phyloP scores from a whole-genome alignment of 2,797 vertebrate genomes.

The Coracias cyanogaster region DNA sequence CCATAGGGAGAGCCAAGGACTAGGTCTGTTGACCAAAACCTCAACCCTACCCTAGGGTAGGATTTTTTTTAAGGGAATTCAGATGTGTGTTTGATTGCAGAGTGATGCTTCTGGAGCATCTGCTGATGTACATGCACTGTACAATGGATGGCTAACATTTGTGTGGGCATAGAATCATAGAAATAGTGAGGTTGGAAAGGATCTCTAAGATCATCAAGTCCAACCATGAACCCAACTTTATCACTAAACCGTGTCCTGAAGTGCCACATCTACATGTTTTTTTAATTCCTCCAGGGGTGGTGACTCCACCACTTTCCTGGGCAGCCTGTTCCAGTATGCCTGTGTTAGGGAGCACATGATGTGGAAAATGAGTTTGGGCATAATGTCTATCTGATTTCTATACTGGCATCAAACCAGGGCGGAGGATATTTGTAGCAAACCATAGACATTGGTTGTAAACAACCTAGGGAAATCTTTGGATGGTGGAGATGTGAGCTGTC shows the following conservation, averaged over 20 bases:
- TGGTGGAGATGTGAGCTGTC: not conserved
- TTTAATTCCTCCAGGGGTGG: too few relatives aligned
- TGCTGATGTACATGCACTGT: not conserved
- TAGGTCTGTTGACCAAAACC: not conserved
- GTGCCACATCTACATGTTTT: too few relatives aligned
- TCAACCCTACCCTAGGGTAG: not conserved
- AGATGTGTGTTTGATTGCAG: not conserved
- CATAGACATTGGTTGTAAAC: not conserved
- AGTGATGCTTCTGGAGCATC: not conserved
- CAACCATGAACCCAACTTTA: too few relatives aligned
- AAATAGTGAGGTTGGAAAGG: too few relatives aligned
- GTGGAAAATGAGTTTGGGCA: not conserved
- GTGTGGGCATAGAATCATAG: too few relatives aligned
- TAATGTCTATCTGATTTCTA: too few relatives aligned
- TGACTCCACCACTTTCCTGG: too few relatives aligned
- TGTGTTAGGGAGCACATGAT: rapidly evolving
- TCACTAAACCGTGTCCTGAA: too few relatives aligned
- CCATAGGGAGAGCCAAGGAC: not conserved
- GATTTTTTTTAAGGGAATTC: not conserved
- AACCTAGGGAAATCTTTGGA: not conserved
- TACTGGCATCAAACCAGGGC: too few relatives aligned
- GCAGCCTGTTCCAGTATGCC: too few relatives aligned
- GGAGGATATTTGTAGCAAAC: not conserved
- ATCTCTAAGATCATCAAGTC: too few relatives aligned
- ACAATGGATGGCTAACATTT: rapidly evolving